Evolutionary conservation across 2,113 vertebrate genomes (phyloP).

Genomic region (Seriola quinqueradiata): DNA sequence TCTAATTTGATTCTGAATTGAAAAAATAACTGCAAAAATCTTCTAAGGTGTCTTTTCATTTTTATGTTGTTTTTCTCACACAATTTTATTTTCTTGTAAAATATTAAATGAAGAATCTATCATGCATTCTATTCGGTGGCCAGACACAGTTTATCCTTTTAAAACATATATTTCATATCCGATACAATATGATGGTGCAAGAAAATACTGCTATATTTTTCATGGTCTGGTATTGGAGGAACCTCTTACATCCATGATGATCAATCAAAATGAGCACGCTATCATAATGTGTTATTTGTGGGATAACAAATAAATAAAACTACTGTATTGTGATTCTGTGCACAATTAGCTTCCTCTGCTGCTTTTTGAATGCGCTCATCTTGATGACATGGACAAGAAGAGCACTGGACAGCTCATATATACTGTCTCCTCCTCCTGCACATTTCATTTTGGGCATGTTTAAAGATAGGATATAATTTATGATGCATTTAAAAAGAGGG

Average conservation of each 20-base stretch:
- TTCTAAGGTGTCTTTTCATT: background rate
- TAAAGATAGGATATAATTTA: slow-evolving; percentile 80
- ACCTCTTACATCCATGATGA: background rate
- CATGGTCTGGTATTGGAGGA: background rate
- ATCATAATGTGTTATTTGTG: background rate
- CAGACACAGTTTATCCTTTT: background rate
- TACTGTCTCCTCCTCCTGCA: slow-evolving; percentile 70
- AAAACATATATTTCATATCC: background rate
- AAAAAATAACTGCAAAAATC: background rate
- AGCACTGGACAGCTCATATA: slow-evolving; percentile 70
- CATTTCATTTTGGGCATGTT: slow-evolving; percentile 76
- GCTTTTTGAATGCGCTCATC: slow-evolving; percentile 68
- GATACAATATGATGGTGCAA: background rate
- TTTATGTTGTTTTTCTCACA: background rate
- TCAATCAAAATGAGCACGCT: background rate
- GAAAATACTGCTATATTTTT: background rate
- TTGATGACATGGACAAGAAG: slow-evolving; percentile 69
- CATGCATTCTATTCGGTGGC: background rate
- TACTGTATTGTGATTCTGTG: slow-evolving; percentile 41
- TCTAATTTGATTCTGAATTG: background rate
- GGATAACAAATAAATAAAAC: slow-evolving; percentile 23
- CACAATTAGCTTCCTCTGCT: slow-evolving; percentile 65
- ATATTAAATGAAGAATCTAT: background rate
- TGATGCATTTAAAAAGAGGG: slow-evolving; percentile 77
- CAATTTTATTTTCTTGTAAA: background rate